Conservation (phyloP, 2,113 vertebrate species). For the Ariopsis seemanni region DNA sequence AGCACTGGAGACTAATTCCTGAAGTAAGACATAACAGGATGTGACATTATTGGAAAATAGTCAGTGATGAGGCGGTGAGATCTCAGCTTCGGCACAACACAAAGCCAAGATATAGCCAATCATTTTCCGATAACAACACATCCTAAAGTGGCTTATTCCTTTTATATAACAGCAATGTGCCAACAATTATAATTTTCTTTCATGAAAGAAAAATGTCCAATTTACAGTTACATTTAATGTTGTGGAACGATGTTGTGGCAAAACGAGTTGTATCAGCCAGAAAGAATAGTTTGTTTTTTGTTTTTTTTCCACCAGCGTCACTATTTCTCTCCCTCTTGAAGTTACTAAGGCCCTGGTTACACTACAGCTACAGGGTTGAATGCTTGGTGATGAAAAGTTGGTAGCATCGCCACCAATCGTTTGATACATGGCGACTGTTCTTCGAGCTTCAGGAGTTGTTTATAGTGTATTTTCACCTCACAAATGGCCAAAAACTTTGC, state of each 20-base stretch:
- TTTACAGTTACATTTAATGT: not conserved
- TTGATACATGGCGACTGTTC: no score
- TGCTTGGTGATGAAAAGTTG: no score
- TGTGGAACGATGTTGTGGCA: not conserved
- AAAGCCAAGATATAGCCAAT: not conserved
- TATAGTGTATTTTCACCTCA: no score
- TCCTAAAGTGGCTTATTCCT: not conserved
- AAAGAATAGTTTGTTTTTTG: not conserved
- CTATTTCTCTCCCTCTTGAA: not conserved
- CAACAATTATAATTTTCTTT: not conserved
- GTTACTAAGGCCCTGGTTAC: not conserved
- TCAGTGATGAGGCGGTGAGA: not conserved
- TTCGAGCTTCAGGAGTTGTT: no score
- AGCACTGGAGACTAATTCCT: not conserved
- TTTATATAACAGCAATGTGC: no score
- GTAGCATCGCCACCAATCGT: no score
- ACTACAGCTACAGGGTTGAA: no score
- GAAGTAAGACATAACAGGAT: not conserved
- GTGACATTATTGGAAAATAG: not conserved
- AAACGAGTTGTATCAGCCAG: not conserved
- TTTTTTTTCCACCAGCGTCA: not conserved
- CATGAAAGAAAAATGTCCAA: not conserved
- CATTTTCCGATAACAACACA: not conserved
- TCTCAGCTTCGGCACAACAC: not conserved
- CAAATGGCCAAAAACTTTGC: no score